Evolutionary conservation across 2,888 invertebrate species (phyloP).

Genomic region (Rhagonycha fulva): DNA sequence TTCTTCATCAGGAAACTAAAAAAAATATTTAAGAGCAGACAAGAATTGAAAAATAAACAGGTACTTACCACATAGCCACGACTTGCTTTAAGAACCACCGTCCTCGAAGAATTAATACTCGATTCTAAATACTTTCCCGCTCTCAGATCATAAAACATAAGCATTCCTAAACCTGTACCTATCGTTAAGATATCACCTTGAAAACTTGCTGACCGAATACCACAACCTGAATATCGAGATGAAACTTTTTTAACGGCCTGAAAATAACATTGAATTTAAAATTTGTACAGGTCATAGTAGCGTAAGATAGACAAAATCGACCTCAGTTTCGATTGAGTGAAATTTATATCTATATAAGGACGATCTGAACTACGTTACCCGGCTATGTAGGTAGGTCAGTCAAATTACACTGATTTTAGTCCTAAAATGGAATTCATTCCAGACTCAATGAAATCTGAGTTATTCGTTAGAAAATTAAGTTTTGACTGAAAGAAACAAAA

Average conservation of each 20-base stretch:
- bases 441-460: no score
- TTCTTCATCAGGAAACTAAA: slow-evolving; percentile 82
- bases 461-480: no score
- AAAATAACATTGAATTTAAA: slow-evolving; percentile 22
- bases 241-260: slow-evolving; percentile 78
- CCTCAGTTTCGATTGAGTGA: background rate
- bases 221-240: slow-evolving; percentile 88
- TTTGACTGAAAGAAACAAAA: no score
- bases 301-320: no score
- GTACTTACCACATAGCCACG: slow-evolving; percentile 84
- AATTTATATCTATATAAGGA: background rate
- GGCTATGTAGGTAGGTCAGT: no score
- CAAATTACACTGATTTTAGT: no score
- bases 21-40: slow-evolving; percentile 25
- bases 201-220: slow-evolving; percentile 90
- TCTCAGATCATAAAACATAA: slow-evolving; percentile 92
- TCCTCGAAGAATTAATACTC: slow-evolving; percentile 85
- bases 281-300: background rate
- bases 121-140: slow-evolving; percentile 91
- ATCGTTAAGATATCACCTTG: slow-evolving; percentile 89
- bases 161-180: slow-evolving; percentile 88
- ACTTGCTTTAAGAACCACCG: slow-evolving; percentile 85
- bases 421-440: no score
- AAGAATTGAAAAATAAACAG: background rate
- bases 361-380: no score